Percentiles rank a stretch among this genome's conserved stretches.
phyloP scores from a whole-genome alignment of 2,888 invertebrate species.

The Stictocephala bisonia region DNA sequence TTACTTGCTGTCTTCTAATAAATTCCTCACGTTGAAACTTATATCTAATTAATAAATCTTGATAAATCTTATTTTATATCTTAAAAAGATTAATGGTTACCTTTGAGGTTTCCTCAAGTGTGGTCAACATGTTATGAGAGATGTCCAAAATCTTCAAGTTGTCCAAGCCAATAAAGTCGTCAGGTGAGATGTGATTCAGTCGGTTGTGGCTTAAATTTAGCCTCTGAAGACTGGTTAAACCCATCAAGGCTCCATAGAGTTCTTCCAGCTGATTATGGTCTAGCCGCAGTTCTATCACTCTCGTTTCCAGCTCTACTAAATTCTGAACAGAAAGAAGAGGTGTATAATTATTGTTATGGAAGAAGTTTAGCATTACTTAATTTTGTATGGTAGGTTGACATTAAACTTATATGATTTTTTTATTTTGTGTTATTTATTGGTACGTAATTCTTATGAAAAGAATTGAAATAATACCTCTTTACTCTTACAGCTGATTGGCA shows the following conservation, averaged over 20 bases:
- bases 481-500: too few relatives aligned
- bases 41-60: neutral
- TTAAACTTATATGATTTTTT: too few relatives aligned
- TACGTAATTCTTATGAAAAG: too few relatives aligned
- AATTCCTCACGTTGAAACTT: neutral
- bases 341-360: too few relatives aligned
- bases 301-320: conserved; percentile 80
- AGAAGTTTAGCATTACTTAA: too few relatives aligned
- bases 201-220: conserved; percentile 82
- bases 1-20: too few relatives aligned
- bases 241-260: conserved; percentile 80
- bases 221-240: conserved; percentile 77
- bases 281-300: conserved; percentile 76
- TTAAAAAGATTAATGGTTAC: too few relatives aligned
- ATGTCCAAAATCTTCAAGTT: conserved; percentile 79
- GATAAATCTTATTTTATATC: too few relatives aligned
- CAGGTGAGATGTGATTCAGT: conserved; percentile 78
- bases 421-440: too few relatives aligned
- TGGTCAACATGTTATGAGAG: conserved; percentile 80
- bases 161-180: conserved; percentile 82
- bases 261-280: conserved; percentile 79
- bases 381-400: too few relatives aligned
- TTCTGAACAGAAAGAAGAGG: too few relatives aligned
- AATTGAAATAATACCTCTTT: too few relatives aligned
- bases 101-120: conserved; percentile 85